Evolutionary conservation across 2,797 vertebrate species (phyloP).

Genomic region (Aldrovandia affinis): DNA sequence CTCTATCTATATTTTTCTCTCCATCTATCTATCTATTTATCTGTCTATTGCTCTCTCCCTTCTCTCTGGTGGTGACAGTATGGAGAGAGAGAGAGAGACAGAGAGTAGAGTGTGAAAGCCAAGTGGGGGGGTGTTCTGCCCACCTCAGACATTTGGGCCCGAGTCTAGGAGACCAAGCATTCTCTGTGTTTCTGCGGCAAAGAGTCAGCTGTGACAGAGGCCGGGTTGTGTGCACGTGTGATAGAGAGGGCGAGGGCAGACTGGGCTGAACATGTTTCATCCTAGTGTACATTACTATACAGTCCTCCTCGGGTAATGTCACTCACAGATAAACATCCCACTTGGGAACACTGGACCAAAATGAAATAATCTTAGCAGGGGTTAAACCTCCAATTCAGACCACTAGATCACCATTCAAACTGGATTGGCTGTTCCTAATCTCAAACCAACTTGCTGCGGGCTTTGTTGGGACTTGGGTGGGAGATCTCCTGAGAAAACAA

Average conservation of each 20-base stretch:
- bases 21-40: too few relatives aligned
- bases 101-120: neutral
- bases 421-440: neutral
- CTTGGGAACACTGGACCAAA: neutral
- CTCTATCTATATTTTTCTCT: too few relatives aligned
- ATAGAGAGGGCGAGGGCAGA: neutral
- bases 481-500: too few relatives aligned
- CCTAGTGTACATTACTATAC: neutral
- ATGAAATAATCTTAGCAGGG: neutral
- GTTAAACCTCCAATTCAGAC: neutral
- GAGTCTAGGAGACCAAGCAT: neutral
- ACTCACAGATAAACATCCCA: neutral
- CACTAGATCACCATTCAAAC: neutral
- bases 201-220: neutral
- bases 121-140: neutral
- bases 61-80: conserved; percentile 19
- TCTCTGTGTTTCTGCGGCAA: neutral
- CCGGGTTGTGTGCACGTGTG: neutral
- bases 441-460: too few relatives aligned
- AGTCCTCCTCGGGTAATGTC: neutral
- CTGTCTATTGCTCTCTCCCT: too few relatives aligned
- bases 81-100: neutral
- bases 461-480: too few relatives aligned
- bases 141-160: neutral
- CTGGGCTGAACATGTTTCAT: neutral